Evolutionary conservation across 1,140 invertebrate genomes (phyloP).

Genomic region (Zaprionus nigranus): DNA sequence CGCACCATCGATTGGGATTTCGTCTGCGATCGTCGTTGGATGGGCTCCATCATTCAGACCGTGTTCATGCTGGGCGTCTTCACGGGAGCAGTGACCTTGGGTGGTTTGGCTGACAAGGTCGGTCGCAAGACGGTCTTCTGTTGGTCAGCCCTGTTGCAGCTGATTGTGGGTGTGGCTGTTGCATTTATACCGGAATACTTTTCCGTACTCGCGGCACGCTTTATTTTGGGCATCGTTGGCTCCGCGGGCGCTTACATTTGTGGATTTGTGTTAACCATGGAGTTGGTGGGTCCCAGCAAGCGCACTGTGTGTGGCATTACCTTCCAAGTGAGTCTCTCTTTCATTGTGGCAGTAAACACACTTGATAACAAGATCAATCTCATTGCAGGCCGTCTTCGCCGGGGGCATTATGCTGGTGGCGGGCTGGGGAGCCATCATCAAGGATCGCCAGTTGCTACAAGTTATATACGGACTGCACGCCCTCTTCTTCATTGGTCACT

Average conservation of each 20-base stretch:
- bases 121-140: constrained; percentile 93
- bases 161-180: constrained; percentile 89
- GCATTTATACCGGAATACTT: constrained; percentile 91
- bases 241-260: constrained; percentile 93
- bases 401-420: constrained; percentile 93
- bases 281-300: constrained; percentile 92
- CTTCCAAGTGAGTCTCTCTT: constrained; percentile 86
- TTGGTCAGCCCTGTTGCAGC: constrained; percentile 89
- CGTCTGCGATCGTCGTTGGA: constrained; percentile 93
- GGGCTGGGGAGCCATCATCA: constrained; percentile 91
- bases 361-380: background rate
- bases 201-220: constrained; percentile 89
- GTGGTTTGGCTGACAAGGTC: constrained; percentile 93
- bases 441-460: constrained; percentile 90
- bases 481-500: constrained; percentile 90
- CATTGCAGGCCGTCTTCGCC: constrained; percentile 88
- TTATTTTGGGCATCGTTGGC: constrained; percentile 92
- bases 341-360: background rate
- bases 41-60: constrained; percentile 91
- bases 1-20: constrained; percentile 93
- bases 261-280: constrained; percentile 94
- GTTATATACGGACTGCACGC: constrained; percentile 92
- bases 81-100: constrained; percentile 92
- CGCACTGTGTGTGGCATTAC: constrained; percentile 92
- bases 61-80: constrained; percentile 96